These are phyloP conservation scores for Eueides isabella DNA, from an alignment of 1,140 invertebrate species.

Conservation along the genomic window DNA sequence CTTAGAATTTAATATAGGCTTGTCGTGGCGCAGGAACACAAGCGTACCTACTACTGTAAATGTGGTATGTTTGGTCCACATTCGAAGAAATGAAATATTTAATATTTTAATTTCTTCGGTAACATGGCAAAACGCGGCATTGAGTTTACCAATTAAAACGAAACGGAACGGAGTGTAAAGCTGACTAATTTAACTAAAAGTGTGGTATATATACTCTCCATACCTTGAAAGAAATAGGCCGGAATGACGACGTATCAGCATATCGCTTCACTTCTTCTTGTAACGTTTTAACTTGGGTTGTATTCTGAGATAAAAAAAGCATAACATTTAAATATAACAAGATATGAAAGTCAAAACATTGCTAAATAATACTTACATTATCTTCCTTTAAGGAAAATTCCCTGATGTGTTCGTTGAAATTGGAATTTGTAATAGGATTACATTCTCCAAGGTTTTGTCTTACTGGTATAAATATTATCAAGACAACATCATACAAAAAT, in stretches of 20 bases:
- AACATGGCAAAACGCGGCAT: no score
- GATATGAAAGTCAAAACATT: constrained; percentile 21
- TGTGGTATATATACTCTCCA: no score
- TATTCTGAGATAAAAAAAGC: constrained; percentile 57
- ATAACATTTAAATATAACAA: constrained; percentile 33
- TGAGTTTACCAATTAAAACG: no score
- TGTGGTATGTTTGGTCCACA: no score
- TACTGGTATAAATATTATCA: constrained; percentile 37
- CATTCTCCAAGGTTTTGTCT: constrained; percentile 42
- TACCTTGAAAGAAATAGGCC: constrained; percentile 61
- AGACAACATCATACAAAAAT: constrained; percentile 36
- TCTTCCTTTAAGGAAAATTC: constrained; percentile 61
- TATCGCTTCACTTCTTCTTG: constrained; percentile 59
- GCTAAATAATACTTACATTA: constrained; percentile 48
- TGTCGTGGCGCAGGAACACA: no score
- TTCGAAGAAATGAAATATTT: no score
- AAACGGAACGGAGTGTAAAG: no score
- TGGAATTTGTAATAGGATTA: constrained; percentile 58
- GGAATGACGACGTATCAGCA: constrained; percentile 50
- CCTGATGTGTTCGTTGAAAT: constrained; percentile 64
- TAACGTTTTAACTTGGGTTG: constrained; percentile 57
- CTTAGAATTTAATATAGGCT: no score
- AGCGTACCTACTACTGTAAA: no score
- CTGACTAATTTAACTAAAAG: no score
- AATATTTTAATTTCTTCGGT: no score